Conservation (phyloP, 2,888 invertebrate species). For the Melangyna quadrimaculata region DNA sequence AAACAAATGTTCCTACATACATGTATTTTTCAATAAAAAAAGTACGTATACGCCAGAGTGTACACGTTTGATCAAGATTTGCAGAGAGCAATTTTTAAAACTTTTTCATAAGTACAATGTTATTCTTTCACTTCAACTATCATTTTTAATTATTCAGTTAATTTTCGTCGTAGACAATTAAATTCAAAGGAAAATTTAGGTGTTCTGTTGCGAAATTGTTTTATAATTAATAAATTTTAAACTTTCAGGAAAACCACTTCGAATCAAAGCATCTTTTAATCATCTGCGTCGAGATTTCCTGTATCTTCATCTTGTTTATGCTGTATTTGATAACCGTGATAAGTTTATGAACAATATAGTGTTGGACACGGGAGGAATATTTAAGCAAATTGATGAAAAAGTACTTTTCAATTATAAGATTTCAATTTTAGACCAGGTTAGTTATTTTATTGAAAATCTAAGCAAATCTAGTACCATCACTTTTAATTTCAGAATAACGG, state of each 20-base stretch:
- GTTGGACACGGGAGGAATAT: conserved; percentile 78
- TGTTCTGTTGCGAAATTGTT: background rate
- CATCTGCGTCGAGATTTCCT: conserved; percentile 80
- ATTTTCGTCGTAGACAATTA: too few species aligned
- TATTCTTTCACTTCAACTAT: too few species aligned
- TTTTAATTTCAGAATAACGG: conserved; percentile 74
- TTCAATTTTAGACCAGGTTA: conserved; percentile 78
- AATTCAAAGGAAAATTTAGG: too few species aligned
- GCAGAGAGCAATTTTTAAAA: too few species aligned
- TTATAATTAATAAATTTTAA: conserved; percentile 23
- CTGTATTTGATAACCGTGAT: conserved; percentile 68
- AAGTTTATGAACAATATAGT: conserved; percentile 76
- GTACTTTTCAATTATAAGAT: conserved; percentile 78
- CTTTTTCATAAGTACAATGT: too few species aligned
- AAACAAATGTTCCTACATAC: background rate
- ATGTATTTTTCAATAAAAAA: background rate
- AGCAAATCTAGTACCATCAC: background rate
- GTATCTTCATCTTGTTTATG: conserved; percentile 76
- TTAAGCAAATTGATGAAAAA: conserved; percentile 77
- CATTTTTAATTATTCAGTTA: too few species aligned
- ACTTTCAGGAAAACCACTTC: conserved; percentile 77
- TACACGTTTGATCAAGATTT: background rate
- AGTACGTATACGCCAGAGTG: background rate
- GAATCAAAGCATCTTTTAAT: conserved; percentile 78
- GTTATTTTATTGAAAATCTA: background rate